phyloP scores from a whole-genome alignment of 2,888 invertebrate genomes.

The Acrobasis repandana region DNA sequence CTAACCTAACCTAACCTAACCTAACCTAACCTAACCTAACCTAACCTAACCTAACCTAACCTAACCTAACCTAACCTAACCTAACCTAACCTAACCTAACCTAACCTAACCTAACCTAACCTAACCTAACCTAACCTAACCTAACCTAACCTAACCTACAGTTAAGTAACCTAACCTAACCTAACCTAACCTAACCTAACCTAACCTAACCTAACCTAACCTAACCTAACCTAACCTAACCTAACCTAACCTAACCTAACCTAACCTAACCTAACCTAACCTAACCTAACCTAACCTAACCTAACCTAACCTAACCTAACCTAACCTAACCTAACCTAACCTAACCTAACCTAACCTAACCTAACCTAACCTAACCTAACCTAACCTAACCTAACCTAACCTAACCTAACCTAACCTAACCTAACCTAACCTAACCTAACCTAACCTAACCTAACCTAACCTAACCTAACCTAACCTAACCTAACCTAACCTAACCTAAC shows the following conservation, averaged over 20 bases:
- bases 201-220: constrained; percentile 25
- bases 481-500: constrained; percentile 30
- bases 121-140: constrained; percentile 22
- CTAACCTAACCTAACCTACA: no score
- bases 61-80: no score
- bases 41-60: no score
- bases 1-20: no score
- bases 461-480: constrained; percentile 28
- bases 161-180: constrained; percentile 24
- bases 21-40: no score
- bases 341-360: constrained; percentile 32
- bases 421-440: constrained; percentile 32
- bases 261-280: constrained; percentile 31
- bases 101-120: constrained; percentile 25
- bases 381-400: constrained; percentile 31
- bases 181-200: constrained; percentile 26
- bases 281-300: constrained; percentile 31
- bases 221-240: constrained; percentile 30
- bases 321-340: constrained; percentile 30
- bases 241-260: constrained; percentile 32
- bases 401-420: constrained; percentile 32
- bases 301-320: constrained; percentile 29
- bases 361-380: constrained; percentile 31
- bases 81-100: constrained; percentile 21
- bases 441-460: constrained; percentile 27